These are phyloP conservation scores for Oscheius sp. DNA, from an alignment of 2,888 invertebrate species.

Conservation along the genomic window DNA sequence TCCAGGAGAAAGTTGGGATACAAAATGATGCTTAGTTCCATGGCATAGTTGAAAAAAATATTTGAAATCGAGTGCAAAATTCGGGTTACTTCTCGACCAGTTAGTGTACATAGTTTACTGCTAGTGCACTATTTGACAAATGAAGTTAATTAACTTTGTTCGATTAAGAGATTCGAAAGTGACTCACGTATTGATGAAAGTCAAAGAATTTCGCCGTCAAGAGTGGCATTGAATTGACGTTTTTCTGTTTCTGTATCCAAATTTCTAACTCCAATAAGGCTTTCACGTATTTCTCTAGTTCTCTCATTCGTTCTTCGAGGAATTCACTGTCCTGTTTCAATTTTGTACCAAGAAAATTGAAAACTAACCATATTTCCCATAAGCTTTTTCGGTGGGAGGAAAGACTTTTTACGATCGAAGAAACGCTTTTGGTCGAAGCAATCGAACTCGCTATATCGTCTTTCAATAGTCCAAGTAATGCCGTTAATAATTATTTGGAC, in stretches of 20 bases:
- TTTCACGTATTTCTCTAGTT: constrained; percentile 82
- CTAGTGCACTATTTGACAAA: too few species aligned
- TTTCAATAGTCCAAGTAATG: constrained; percentile 81
- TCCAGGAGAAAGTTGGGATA: too few species aligned
- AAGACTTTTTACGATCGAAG: constrained; percentile 78
- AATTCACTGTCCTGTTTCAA: constrained; percentile 79
- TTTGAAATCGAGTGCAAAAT: too few species aligned
- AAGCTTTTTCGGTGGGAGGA: constrained; percentile 90
- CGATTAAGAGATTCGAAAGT: not conserved
- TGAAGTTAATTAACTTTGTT: too few species aligned
- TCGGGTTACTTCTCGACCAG: too few species aligned
- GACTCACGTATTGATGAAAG: constrained; percentile 81
- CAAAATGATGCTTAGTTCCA: too few species aligned
- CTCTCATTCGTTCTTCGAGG: constrained; percentile 83
- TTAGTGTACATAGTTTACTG: too few species aligned
- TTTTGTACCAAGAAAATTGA: not conserved
- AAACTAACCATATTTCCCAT: constrained; percentile 80
- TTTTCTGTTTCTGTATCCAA: constrained; percentile 51
- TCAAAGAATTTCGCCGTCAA: constrained; percentile 83
- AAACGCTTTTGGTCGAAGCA: constrained; percentile 72
- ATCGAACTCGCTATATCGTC: constrained; percentile 77
- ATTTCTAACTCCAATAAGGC: constrained; percentile 74
- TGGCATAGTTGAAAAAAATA: too few species aligned
- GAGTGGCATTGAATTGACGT: constrained; percentile 46
- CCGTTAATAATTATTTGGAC: constrained; percentile 71